Percentiles rank a stretch among this genome's conserved stretches.
These are phyloP conservation scores for Synanthedon vespiformis DNA, from an alignment of 2,888 invertebrate genomes.

Conservation along the genomic window DNA sequence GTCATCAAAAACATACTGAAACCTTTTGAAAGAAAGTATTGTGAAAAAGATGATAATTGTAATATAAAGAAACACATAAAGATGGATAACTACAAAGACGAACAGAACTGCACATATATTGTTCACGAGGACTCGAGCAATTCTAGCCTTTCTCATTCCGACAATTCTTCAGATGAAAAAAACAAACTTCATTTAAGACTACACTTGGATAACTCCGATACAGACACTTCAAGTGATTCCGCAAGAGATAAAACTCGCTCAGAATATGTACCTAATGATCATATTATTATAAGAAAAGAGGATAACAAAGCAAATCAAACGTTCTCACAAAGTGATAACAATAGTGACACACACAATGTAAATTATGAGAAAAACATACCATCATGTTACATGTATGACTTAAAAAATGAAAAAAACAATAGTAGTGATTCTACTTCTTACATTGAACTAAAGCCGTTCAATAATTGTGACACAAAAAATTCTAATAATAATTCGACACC, in stretches of 20 bases:
- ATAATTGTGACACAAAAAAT: constrained; percentile 35
- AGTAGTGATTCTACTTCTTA: constrained; percentile 61
- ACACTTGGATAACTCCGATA: constrained; percentile 56
- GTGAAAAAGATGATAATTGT: constrained; percentile 20
- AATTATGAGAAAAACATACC: neutral
- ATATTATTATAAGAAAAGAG: constrained; percentile 20
- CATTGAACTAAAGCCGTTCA: constrained; percentile 47
- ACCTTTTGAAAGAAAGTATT: constrained; percentile 23
- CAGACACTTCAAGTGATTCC: constrained; percentile 61
- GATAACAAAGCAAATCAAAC: constrained; percentile 10
- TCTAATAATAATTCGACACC: constrained; percentile 43
- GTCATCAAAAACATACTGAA: constrained; percentile 37
- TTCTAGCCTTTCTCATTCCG: constrained; percentile 52
- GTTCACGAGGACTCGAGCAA: constrained; percentile 54
- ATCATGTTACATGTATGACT: constrained; percentile 18
- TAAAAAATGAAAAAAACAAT: constrained; percentile 31
- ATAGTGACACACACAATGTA: neutral
- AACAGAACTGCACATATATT: constrained; percentile 56
- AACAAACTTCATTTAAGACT: constrained; percentile 51
- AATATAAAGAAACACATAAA: constrained; percentile 14
- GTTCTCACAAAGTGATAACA: neutral
- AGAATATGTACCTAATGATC: constrained; percentile 55
- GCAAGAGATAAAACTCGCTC: constrained; percentile 50
- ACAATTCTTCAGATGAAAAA: constrained; percentile 59
- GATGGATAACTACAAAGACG: constrained; percentile 31